Conservation (phyloP, 2,888 invertebrate genomes). For the Argyra leucocephala region DNA sequence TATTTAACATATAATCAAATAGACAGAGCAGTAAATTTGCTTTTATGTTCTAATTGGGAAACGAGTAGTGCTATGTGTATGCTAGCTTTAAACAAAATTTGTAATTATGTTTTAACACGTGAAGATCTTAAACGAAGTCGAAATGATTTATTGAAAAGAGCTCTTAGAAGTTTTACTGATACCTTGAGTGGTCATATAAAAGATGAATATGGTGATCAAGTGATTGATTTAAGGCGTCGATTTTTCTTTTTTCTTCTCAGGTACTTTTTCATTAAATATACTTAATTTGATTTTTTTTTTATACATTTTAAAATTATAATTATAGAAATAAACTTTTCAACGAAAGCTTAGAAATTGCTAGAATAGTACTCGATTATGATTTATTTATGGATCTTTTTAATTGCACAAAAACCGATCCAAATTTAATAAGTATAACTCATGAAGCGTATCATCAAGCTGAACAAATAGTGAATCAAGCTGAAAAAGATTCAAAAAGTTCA, state of each 20-base stretch:
- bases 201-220: constrained; percentile 64
- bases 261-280: constrained; percentile 40
- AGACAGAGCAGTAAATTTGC: constrained; percentile 59
- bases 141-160: constrained; percentile 57
- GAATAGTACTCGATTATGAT: constrained; percentile 77
- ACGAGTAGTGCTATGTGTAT: constrained; percentile 64
- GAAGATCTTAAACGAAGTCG: constrained; percentile 34
- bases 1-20: constrained; percentile 56
- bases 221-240: constrained; percentile 72
- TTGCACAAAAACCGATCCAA: constrained; percentile 55
- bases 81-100: constrained; percentile 61
- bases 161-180: constrained; percentile 70
- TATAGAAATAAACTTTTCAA: constrained; percentile 59
- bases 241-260: constrained; percentile 80
- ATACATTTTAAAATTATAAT: constrained; percentile 2
- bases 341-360: constrained; percentile 75
- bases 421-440: constrained; percentile 51
- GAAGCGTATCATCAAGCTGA: constrained; percentile 64
- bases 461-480: constrained; percentile 35
- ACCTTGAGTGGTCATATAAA: constrained; percentile 57
- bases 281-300: neutral
- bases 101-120: constrained; percentile 49
- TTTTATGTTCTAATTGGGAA: constrained; percentile 66
- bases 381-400: constrained; percentile 75
- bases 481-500: constrained; percentile 36